These are phyloP conservation scores for Harpalus rubripes DNA, from an alignment of 2,888 invertebrate species.

Conservation along the genomic window DNA sequence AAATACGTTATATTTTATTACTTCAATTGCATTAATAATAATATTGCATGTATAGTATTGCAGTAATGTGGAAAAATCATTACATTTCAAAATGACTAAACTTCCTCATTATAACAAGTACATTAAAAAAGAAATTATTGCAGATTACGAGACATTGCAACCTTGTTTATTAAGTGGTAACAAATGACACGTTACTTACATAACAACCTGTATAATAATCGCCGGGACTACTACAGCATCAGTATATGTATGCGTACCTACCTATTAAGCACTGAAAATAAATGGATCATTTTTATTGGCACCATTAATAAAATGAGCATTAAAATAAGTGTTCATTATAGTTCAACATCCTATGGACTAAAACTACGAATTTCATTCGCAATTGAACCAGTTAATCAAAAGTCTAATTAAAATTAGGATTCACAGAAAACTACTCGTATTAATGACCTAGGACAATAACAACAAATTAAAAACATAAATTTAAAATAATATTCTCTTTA, in stretches of 20 bases:
- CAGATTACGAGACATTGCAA: too few relatives aligned
- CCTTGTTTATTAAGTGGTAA: too few relatives aligned
- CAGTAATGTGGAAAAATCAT: too few relatives aligned
- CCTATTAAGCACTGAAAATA: slow-evolving; percentile 7
- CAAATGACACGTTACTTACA: too few relatives aligned
- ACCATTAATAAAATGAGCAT: slow-evolving; percentile 37
- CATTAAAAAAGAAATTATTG: too few relatives aligned
- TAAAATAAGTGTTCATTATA: slow-evolving; percentile 32
- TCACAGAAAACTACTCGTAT: background rate
- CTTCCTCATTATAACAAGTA: too few relatives aligned
- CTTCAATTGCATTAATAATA: too few relatives aligned
- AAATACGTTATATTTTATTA: too few relatives aligned
- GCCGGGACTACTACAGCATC: background rate
- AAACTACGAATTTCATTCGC: slow-evolving; percentile 7
- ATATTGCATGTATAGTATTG: too few relatives aligned
- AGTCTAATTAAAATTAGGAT: slow-evolving; percentile 16
- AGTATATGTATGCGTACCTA: background rate
- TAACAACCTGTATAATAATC: too few relatives aligned
- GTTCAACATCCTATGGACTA: slow-evolving; percentile 49
- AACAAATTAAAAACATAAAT: background rate
- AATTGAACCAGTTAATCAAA: slow-evolving; percentile 9
- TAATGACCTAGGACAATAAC: background rate
- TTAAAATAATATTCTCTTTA: slow-evolving; percentile 24
- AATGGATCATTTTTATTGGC: slow-evolving; percentile 33
- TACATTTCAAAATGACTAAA: too few relatives aligned